Conservation (phyloP, 2,888 invertebrate species). For the Galerucella pusilla region DNA sequence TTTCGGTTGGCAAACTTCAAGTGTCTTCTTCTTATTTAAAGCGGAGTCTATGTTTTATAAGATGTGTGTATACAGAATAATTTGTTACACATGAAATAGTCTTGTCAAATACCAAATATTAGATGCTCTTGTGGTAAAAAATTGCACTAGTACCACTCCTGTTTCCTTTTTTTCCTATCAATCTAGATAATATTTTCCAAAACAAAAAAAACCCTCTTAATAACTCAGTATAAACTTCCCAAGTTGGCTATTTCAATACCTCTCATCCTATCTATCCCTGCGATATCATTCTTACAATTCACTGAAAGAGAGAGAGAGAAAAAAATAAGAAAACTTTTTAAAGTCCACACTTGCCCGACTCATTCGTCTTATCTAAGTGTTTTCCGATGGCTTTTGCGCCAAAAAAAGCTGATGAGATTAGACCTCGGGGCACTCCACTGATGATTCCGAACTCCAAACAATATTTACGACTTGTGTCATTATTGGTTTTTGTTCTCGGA, state of each 20-base stretch:
- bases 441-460: constrained; percentile 50
- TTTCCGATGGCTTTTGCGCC: constrained; percentile 35
- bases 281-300: constrained; percentile 16
- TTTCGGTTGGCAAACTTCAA: no score
- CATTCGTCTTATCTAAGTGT: constrained; percentile 49
- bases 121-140: no score
- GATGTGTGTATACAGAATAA: no score
- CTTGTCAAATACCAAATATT: no score
- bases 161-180: no score
- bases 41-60: no score
- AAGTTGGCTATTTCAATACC: constrained; percentile 10
- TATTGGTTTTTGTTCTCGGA: constrained; percentile 50
- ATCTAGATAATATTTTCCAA: no score
- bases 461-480: constrained; percentile 52
- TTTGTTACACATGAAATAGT: no score
- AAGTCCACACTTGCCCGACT: constrained; percentile 46
- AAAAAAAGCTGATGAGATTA: constrained; percentile 49
- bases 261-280: neutral
- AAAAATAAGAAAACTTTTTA: constrained; percentile 31
- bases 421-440: constrained; percentile 48
- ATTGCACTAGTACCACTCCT: no score
- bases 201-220: no score
- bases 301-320: neutral
- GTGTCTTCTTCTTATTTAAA: no score
- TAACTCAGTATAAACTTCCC: constrained; percentile 29